A percentile compares a stretch with the other conserved stretches of the same genome.
Evolutionary conservation across 2,113 vertebrate species (phyloP).

Genomic region (Mormyrus iriodes): DNA sequence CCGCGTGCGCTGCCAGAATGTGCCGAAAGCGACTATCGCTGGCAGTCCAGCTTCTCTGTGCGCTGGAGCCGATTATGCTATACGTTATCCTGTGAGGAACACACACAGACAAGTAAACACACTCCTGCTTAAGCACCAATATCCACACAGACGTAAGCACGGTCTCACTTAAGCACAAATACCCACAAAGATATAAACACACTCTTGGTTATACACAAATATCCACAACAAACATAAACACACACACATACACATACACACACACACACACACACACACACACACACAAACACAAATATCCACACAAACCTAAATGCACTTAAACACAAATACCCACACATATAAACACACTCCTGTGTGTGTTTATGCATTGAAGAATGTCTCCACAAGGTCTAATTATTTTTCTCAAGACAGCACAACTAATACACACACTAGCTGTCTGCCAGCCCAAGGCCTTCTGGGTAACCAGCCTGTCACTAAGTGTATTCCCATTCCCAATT

Average conservation of each 20-base stretch:
- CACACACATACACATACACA: background rate
- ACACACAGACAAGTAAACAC: background rate
- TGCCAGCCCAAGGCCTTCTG: background rate
- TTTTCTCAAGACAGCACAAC: background rate
- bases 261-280: background rate
- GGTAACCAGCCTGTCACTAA: background rate
- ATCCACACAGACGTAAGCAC: background rate
- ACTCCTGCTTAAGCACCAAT: background rate
- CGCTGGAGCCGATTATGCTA: constrained; percentile 39
- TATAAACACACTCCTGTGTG: background rate
- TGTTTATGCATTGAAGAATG: background rate
- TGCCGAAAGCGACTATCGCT: constrained; percentile 29
- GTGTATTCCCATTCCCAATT: background rate
- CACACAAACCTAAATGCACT: background rate
- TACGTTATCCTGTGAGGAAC: constrained; percentile 8
- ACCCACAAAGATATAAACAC: background rate
- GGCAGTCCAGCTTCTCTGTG: background rate
- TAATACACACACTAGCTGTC: background rate
- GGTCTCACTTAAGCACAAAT: background rate
- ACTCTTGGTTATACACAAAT: background rate
- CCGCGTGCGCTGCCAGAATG: constrained; percentile 42
- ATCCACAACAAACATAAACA: background rate
- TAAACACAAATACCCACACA: background rate
- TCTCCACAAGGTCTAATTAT: background rate
- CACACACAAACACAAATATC: background rate